Percentiles rank a stretch among this genome's conserved stretches.
phyloP scores from a whole-genome alignment of 2,888 invertebrate genomes.

The Eupithecia centaureata region DNA sequence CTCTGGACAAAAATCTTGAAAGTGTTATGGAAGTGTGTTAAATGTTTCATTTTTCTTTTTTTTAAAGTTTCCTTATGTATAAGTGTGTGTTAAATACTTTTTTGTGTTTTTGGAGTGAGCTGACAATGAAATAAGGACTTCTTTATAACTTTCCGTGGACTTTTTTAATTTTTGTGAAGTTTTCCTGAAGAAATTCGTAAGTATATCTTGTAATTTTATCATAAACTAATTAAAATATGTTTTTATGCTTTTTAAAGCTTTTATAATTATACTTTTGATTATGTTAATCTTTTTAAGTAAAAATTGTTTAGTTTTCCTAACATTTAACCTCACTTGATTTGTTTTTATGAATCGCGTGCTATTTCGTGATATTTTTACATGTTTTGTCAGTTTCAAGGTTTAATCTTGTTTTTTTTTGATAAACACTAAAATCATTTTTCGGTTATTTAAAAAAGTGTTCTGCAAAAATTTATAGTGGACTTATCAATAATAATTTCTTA shows the following conservation, averaged over 20 bases:
- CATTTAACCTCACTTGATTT: background rate
- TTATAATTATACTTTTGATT: background rate
- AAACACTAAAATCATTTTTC: background rate
- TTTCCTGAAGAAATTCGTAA: slow-evolving; percentile 1
- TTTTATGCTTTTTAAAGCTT: background rate
- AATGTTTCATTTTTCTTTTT: background rate
- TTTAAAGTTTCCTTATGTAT: background rate
- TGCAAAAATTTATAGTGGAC: background rate
- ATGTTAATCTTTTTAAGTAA: background rate
- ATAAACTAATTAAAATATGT: background rate
- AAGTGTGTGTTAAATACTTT: background rate
- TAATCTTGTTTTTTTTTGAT: background rate
- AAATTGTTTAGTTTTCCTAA: background rate
- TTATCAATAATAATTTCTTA: background rate
- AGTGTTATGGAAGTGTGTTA: too few species aligned
- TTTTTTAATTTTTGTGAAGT: background rate
- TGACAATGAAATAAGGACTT: background rate
- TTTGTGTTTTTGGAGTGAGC: background rate
- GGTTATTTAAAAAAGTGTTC: background rate
- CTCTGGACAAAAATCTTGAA: too few species aligned
- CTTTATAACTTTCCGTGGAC: background rate
- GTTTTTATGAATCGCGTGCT: background rate
- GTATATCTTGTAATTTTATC: background rate
- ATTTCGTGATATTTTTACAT: background rate
- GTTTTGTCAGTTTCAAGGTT: background rate